A percentile compares a stretch with the other conserved stretches of the same genome.
Conservation (phyloP, 92 coral and sea anemone genomes). For the Epizoanthus scotinus region DNA sequence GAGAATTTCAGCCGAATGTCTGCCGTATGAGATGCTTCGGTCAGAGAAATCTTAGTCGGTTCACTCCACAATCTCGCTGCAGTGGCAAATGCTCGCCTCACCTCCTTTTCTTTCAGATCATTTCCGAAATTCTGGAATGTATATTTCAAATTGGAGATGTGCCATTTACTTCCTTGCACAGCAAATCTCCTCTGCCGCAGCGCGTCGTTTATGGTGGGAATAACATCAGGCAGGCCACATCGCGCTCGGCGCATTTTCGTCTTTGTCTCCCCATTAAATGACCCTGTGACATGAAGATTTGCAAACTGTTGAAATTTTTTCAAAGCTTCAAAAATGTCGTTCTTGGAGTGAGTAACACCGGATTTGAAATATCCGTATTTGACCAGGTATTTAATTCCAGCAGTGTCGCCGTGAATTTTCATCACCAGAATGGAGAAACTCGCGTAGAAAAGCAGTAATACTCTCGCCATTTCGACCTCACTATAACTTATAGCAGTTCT, state of each 20-base stretch:
- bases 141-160: constrained; percentile 54
- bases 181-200: constrained; percentile 48
- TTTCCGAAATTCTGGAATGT: constrained; percentile 56
- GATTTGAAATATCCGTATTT: constrained; percentile 17
- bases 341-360: neutral
- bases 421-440: neutral
- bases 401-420: neutral
- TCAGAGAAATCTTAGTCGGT: constrained; percentile 46
- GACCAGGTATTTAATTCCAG: neutral
- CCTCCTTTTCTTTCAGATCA: constrained; percentile 52
- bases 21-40: constrained; percentile 21
- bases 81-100: constrained; percentile 50
- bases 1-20: constrained; percentile 41
- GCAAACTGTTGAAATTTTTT: constrained; percentile 54
- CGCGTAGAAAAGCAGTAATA: neutral
- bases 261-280: constrained; percentile 22
- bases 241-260: constrained; percentile 44
- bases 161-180: constrained; percentile 57
- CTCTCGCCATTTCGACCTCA: neutral
- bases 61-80: constrained; percentile 62
- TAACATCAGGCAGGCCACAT: constrained; percentile 55
- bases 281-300: constrained; percentile 52
- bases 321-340: constrained; percentile 49
- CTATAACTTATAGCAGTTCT: neutral
- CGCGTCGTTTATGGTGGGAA: constrained; percentile 36